These are phyloP conservation scores for Gnathonemus longibarbis DNA, from an alignment of 2,113 vertebrate species.

Conservation along the genomic window DNA sequence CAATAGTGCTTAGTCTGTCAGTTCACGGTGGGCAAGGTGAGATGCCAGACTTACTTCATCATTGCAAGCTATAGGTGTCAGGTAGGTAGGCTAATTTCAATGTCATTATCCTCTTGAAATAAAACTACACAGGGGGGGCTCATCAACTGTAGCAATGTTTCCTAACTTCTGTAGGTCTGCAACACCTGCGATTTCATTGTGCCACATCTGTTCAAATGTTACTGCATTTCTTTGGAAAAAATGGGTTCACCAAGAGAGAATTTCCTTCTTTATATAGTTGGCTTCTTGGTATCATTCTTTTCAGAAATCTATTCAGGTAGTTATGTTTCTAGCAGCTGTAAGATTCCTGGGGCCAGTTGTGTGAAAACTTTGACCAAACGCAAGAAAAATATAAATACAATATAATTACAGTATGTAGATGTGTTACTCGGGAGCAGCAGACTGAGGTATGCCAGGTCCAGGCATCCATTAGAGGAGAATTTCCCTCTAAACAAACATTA, in stretches of 20 bases:
- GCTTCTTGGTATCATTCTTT: not conserved
- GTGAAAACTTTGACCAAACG: not conserved
- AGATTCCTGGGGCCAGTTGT: not conserved
- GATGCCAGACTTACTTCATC: conserved; percentile 12
- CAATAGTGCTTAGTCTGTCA: conserved; percentile 14
- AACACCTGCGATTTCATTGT: not conserved
- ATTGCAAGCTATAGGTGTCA: not conserved
- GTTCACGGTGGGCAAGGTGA: not conserved
- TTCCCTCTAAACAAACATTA: not conserved
- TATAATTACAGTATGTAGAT: not conserved
- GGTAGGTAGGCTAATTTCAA: not conserved
- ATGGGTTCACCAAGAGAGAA: not conserved
- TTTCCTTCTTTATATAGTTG: not conserved
- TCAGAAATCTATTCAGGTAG: not conserved
- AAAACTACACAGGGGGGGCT: not conserved
- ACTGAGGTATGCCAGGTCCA: not conserved
- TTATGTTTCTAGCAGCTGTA: not conserved
- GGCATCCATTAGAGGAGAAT: not conserved
- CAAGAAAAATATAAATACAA: not conserved
- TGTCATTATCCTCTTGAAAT: not conserved
- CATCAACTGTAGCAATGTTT: not conserved
- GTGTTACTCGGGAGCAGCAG: not conserved
- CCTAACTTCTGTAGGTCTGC: not conserved
- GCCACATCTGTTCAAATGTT: not conserved
- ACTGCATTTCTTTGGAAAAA: not conserved